Conservation (phyloP, 2,113 vertebrate species). For the Rhinichthys klamathensis region DNA sequence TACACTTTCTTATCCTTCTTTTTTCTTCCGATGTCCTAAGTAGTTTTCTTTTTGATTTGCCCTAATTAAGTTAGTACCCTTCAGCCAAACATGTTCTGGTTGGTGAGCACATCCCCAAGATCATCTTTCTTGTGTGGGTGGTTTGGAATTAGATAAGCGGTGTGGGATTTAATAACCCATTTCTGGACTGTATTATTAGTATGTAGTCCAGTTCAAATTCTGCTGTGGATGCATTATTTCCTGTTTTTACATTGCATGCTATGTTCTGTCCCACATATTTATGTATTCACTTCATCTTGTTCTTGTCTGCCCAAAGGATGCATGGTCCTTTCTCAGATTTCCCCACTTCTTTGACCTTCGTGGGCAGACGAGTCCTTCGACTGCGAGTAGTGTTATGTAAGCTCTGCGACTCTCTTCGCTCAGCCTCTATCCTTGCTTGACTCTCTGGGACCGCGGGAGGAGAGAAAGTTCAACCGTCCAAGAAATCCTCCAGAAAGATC, state of each 20-base stretch:
- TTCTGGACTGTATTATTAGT: slow-evolving; percentile 13
- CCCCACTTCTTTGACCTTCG: neutral
- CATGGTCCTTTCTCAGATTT: slow-evolving; percentile 25
- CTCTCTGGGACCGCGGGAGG: neutral
- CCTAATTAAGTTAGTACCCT: slow-evolving; percentile 24
- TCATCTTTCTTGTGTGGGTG: slow-evolving; percentile 28
- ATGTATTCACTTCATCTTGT: slow-evolving; percentile 2
- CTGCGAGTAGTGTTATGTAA: neutral
- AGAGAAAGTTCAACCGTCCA: neutral
- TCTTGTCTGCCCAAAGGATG: neutral
- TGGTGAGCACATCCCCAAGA: slow-evolving; percentile 17
- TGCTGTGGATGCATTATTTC: neutral
- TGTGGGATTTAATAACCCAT: slow-evolving; percentile 38
- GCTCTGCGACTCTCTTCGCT: slow-evolving; percentile 2
- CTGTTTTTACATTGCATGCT: neutral
- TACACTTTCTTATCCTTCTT: neutral
- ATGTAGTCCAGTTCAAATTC: neutral
- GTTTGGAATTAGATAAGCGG: neutral
- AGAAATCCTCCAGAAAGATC: slow-evolving; percentile 9
- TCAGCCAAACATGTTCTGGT: slow-evolving; percentile 10
- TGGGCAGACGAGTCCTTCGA: neutral
- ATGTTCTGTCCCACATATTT: neutral
- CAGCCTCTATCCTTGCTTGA: neutral
- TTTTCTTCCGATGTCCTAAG: neutral
- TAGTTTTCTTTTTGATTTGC: neutral